Conservation (phyloP, 2,888 invertebrate species). For the Camponotus fellah region DNA sequence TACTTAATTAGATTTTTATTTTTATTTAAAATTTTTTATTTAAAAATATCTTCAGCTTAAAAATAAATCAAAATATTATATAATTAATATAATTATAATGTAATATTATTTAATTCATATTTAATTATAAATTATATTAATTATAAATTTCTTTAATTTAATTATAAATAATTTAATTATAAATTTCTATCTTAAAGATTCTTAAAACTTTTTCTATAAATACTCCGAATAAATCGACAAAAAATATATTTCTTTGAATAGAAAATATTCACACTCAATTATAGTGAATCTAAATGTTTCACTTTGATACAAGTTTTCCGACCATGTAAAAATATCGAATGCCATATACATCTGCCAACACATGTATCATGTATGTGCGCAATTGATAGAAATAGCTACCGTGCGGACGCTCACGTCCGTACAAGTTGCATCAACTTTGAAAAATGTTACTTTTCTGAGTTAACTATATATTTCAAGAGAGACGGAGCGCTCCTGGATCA, state of each 20-base stretch:
- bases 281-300: background rate
- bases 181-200: background rate
- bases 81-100: background rate
- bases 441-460: constrained; percentile 43
- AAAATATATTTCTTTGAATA: background rate
- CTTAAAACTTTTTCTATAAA: background rate
- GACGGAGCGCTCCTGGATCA: background rate
- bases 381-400: constrained; percentile 28
- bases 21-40: background rate
- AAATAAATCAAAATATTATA: background rate
- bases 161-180: background rate
- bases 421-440: constrained; percentile 51
- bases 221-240: background rate
- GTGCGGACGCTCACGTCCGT: constrained; percentile 2
- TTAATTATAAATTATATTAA: background rate
- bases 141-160: background rate
- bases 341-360: background rate
- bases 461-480: constrained; percentile 37
- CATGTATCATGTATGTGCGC: constrained; percentile 14
- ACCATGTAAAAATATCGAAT: background rate
- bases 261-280: background rate
- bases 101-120: background rate
- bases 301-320: background rate
- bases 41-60: background rate
- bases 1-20: background rate